These are phyloP conservation scores for Apamea sordens DNA, from an alignment of 2,888 invertebrate genomes.

Conservation along the genomic window DNA sequence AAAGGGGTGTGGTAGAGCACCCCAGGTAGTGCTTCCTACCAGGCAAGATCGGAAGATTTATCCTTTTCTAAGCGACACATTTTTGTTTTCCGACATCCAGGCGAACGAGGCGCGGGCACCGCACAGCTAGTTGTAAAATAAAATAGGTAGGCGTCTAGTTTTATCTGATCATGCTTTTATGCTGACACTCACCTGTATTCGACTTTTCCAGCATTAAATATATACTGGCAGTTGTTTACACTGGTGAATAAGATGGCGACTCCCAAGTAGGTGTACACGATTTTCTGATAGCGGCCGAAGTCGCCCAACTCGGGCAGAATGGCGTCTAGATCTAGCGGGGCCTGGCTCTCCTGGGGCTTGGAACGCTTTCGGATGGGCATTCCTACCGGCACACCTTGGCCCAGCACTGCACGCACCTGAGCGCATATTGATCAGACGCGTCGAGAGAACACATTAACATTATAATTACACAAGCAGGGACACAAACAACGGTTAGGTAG, in stretches of 20 bases:
- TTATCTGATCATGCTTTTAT: not conserved
- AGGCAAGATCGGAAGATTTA: too few relatives aligned
- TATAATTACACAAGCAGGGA: not conserved
- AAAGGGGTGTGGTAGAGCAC: too few relatives aligned
- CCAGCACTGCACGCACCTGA: not conserved
- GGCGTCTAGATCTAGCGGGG: constrained; percentile 77
- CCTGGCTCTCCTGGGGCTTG: accelerated
- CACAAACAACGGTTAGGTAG: not conserved
- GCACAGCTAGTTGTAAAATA: not conserved
- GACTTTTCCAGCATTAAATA: constrained; percentile 86
- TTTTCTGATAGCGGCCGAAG: constrained; percentile 85
- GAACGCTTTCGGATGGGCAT: not conserved
- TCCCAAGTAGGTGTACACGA: constrained; percentile 82
- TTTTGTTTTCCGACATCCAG: not conserved
- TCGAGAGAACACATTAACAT: not conserved
- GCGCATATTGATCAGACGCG: too few relatives aligned
- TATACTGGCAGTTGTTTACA: constrained; percentile 86
- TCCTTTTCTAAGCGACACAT: too few relatives aligned
- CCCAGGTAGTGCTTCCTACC: too few relatives aligned
- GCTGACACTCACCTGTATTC: constrained; percentile 84
- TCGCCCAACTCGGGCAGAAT: constrained; percentile 82
- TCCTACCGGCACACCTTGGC: not conserved
- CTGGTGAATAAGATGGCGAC: constrained; percentile 86
- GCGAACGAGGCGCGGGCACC: not conserved
- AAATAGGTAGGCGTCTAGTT: not conserved